phyloP scores from a whole-genome alignment of 2,888 invertebrate genomes.

The Ashinkailepas kermadecensis region DNA sequence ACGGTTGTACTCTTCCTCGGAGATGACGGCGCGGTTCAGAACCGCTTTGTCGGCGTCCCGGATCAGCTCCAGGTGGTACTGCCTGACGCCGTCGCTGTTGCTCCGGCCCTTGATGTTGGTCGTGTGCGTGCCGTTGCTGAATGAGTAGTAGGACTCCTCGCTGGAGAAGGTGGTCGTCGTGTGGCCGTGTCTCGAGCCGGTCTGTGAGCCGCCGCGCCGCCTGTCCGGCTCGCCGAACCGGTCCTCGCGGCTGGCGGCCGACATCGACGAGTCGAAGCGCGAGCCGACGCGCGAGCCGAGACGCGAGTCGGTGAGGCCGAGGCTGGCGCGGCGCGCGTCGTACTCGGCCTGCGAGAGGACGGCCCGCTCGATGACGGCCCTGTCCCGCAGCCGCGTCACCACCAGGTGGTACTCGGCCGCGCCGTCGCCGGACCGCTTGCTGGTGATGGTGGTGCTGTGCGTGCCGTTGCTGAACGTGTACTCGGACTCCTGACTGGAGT shows the following conservation, averaged over 20 bases:
- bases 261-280: not conserved
- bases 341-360: slow-evolving; percentile 22
- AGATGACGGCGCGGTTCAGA: not conserved
- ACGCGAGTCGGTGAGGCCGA: not conserved
- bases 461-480: slow-evolving; percentile 18
- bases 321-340: slow-evolving; percentile 3
- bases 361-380: slow-evolving; percentile 35
- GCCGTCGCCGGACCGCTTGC: slow-evolving; percentile 83
- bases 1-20: not conserved
- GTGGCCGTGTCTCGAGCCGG: not conserved
- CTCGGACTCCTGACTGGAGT: slow-evolving; percentile 41
- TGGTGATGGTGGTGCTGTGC: slow-evolving; percentile 49
- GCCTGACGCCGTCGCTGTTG: slow-evolving; percentile 53
- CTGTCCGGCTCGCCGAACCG: not conserved
- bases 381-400: slow-evolving; percentile 47
- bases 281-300: not conserved
- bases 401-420: slow-evolving; percentile 73
- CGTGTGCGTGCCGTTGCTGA: slow-evolving; percentile 50
- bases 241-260: not conserved
- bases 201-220: not conserved
- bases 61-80: slow-evolving; percentile 82
- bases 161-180: not conserved
- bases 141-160: slow-evolving; percentile 37
- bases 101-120: slow-evolving; percentile 56
- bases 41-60: slow-evolving; percentile 41